Evolutionary conservation across 1,140 invertebrate genomes (phyloP).

Genomic region (Aphis craccivora): DNA sequence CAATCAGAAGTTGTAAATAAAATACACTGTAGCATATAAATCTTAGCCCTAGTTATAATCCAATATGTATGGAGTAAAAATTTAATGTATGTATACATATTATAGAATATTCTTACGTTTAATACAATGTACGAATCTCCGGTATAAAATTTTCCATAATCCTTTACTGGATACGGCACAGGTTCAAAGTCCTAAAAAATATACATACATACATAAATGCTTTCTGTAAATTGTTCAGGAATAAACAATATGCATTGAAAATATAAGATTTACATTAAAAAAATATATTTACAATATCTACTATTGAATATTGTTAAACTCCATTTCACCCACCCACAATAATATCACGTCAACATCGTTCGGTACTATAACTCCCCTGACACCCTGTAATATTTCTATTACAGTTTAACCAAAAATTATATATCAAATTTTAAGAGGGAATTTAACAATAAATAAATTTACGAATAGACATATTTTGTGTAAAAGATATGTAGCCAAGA

Average conservation of each 20-base stretch:
- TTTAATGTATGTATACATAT: not conserved
- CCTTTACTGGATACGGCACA: constrained; percentile 74
- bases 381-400: not conserved
- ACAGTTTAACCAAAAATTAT: not conserved
- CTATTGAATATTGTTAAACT: not conserved
- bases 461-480: not conserved
- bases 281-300: not conserved
- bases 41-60: not conserved
- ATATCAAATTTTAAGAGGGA: not conserved
- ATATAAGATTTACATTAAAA: not conserved
- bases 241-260: not conserved
- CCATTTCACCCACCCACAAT: not conserved
- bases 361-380: not conserved
- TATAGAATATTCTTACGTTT: constrained; percentile 71
- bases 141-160: constrained; percentile 87
- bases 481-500: not conserved
- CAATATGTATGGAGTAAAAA: not conserved
- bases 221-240: not conserved
- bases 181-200: constrained; percentile 79
- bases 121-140: constrained; percentile 91
- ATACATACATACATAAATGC: not conserved
- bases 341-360: not conserved
- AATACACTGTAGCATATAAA: no score
- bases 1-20: no score
- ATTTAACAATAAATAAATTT: not conserved